Evolutionary conservation across 2,113 vertebrate genomes (phyloP), one percentile per base, ranked within the genome.

Genomic region (Anhinga anhinga): DNA sequence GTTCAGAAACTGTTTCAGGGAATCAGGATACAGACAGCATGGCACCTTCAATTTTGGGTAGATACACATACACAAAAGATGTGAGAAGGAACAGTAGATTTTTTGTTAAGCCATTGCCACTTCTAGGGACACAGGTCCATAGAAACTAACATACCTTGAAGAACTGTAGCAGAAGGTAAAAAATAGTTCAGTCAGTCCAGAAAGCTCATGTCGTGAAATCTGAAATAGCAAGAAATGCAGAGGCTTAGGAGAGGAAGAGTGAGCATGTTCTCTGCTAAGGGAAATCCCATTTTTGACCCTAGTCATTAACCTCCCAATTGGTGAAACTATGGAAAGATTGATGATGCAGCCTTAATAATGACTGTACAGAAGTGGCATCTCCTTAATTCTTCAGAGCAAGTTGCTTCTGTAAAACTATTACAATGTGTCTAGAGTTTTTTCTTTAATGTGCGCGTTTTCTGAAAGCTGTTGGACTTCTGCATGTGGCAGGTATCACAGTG

Each of bases 161-260:
- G 72, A 95, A 86, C 44, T 66, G 20, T 49, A 77, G 34, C 82
- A 87, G 32, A 80, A 44, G 17, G 40, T 77, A 74, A 93, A 96
- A 86, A 90, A 52, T 67, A 23, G 29, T 73, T 81, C 71, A 87
- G 3, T 88, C 44, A 49, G 4, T 83, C 95, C 29, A 61, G 62
- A 83, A 58, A 80, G 56, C 69, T 86, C 44, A 47, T 66, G 20
- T 86, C 18, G 73, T 92, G 36, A 95, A 97, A 95, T 91, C 70
- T 50, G 69, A 95, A 95, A 63, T 80, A 61, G 22, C 55, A 83
- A 69, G 76, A 96, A 96, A 86, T 94, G 69, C 8, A 80, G 58
- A 76, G 22, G 5, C 18, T 70, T 91, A 65, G 32, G 34, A 80
- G 53, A 52, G 55, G 52, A 87, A 55, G 58, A 56, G 2, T 40